Evolutionary conservation across 2,888 invertebrate species (phyloP).

Genomic region (Agrypnus murinus): DNA sequence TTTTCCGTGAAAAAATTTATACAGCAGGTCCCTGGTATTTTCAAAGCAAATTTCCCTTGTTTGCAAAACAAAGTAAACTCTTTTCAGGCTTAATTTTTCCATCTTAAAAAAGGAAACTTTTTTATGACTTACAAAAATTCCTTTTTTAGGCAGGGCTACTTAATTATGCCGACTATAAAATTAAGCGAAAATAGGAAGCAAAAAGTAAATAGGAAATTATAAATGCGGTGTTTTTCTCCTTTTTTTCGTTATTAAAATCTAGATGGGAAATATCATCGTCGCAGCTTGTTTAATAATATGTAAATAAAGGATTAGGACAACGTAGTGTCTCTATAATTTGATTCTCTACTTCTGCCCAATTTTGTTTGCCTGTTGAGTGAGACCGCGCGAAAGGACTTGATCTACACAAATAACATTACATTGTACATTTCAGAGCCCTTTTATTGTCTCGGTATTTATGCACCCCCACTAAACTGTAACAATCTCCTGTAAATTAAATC

Average conservation of each 20-base stretch:
- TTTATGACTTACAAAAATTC: background rate
- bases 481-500: conserved; percentile 17
- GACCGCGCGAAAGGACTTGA: conserved; percentile 4
- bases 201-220: conserved; percentile 8
- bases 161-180: too few relatives aligned
- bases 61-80: background rate
- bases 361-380: conserved; percentile 20
- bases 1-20: background rate
- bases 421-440: conserved; percentile 21
- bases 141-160: background rate
- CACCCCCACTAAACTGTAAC: conserved; percentile 1
- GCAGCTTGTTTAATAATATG: conserved; percentile 17
- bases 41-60: background rate
- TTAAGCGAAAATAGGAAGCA: too few relatives aligned
- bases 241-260: background rate
- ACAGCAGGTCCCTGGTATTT: background rate
- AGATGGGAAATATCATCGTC: background rate
- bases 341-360: conserved; percentile 10
- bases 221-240: background rate
- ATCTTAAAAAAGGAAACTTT: background rate
- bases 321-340: conserved; percentile 24
- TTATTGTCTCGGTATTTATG: conserved; percentile 21
- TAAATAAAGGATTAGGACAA: conserved; percentile 26
- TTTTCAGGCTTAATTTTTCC: background rate
- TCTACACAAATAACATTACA: conserved; percentile 18